Evolutionary conservation across 2,888 invertebrate genomes (phyloP), one percentile per base, ranked within the genome.

Genomic region (Meliscaeva auricollis): DNA sequence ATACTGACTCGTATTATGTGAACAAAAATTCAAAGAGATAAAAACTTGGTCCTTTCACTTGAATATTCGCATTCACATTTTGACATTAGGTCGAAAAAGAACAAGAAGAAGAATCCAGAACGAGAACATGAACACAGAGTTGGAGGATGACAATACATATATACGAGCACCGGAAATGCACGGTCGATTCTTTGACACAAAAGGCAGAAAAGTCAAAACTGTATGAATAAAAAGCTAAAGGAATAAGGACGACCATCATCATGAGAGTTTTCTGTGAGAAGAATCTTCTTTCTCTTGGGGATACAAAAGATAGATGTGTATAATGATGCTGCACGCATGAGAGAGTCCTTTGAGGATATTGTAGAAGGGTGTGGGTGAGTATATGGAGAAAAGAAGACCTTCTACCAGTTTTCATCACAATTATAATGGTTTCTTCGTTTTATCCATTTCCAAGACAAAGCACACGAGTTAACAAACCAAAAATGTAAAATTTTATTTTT

Each of bases 241-340:
- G 44, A 41, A 64, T 41, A 69, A 58, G 32, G 30, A 74, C 73
- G 6, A 64, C 3, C 17, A 11, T 30, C 13, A 48, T 26, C 50
- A 50, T 56, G 46, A 41, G 81, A 77, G 69, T 81, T 54, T 32
- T 76, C 32, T 62, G 56, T 64, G 62, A 69, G 56, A 62, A 11
- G 22, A 60, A n/a, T 41, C 41, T 26, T 52, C 30, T 58, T 54
- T 89, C 88, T 89, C 88, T 87, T 89, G 82, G 69, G 81, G 32
- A 81, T 58, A 56, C 73, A 82, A 78, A 87, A 87, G 88, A 88
- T 88, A 90, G 90, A 62, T 11, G 30, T 62, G 56, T 58, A 20
- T 58, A 30, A 91, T 91, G 91, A 91, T 91, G 91, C 91, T 90
- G 89, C 90, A 91, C 91, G 91, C 91, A 91, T 91, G 91, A 90